phyloP scores from a whole-genome alignment of 2,113 vertebrate species.

The Chauna torquata region DNA sequence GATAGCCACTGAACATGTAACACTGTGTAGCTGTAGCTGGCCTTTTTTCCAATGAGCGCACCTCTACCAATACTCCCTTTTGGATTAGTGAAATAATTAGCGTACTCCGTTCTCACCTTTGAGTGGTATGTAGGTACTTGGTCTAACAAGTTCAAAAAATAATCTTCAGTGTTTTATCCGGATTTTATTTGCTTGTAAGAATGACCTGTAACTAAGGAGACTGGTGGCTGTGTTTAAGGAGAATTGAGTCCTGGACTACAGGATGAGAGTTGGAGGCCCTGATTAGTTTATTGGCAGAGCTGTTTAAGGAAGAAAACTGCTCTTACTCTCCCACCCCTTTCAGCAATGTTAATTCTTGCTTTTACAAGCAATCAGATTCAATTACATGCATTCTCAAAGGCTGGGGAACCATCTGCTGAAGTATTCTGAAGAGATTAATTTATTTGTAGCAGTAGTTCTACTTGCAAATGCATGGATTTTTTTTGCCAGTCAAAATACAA shows the following conservation, averaged over 20 bases:
- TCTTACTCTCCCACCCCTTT: neutral
- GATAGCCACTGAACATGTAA: neutral
- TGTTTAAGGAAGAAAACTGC: neutral
- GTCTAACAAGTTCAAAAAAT: neutral
- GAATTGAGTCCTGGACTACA: neutral
- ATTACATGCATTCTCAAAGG: slow-evolving; percentile 19
- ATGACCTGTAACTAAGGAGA: neutral
- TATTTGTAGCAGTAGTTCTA: slow-evolving; percentile 29
- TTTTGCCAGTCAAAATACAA: slow-evolving; percentile 23
- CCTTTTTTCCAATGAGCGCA: neutral
- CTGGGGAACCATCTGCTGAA: slow-evolving; percentile 32
- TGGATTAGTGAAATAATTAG: neutral
- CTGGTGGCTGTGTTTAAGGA: neutral
- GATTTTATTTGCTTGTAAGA: neutral
- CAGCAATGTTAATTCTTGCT: neutral
- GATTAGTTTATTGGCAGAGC: neutral
- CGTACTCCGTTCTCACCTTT: neutral
- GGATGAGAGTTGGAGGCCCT: neutral
- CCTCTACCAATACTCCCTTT: neutral
- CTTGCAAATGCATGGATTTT: neutral
- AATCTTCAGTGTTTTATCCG: neutral
- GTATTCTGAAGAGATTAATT: slow-evolving; percentile 23
- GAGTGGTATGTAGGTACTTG: neutral
- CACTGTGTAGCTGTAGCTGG: neutral
- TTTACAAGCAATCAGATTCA: slow-evolving; percentile 13